Evolutionary conservation across 2,888 invertebrate genomes (phyloP).

Genomic region (Agriopis marginaria): DNA sequence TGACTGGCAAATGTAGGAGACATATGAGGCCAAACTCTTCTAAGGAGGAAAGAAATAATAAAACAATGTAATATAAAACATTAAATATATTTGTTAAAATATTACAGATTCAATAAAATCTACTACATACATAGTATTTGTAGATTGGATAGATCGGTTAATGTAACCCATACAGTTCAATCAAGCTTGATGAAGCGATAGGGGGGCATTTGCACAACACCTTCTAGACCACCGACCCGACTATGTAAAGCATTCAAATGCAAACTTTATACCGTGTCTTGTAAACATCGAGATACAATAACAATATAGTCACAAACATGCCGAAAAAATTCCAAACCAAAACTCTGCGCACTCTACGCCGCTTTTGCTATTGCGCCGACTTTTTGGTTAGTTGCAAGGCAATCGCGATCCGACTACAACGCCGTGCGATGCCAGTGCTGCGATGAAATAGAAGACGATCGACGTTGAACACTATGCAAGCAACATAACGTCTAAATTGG

Average conservation of each 20-base stretch:
- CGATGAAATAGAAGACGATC: too few species aligned
- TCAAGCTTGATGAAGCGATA: constrained; percentile 50
- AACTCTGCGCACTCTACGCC: too few species aligned
- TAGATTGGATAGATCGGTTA: constrained; percentile 44
- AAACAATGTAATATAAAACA: constrained; percentile 70
- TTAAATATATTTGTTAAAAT: constrained; percentile 86
- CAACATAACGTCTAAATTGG: too few species aligned
- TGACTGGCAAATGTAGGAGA: too few species aligned
- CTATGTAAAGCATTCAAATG: neutral
- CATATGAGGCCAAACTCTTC: too few species aligned
- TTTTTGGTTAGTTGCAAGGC: too few species aligned
- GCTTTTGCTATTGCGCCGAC: too few species aligned
- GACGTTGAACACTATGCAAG: too few species aligned
- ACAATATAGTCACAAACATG: too few species aligned
- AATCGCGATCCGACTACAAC: too few species aligned
- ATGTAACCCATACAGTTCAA: constrained; percentile 49
- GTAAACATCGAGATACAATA: neutral
- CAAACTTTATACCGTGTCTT: neutral
- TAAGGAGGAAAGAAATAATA: neutral
- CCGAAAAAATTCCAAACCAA: too few species aligned
- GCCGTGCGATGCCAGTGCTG: too few species aligned
- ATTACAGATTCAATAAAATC: constrained; percentile 85
- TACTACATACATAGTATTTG: constrained; percentile 44
- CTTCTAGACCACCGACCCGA: neutral
- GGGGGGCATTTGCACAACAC: neutral